Evolutionary conservation across 2,888 invertebrate genomes (phyloP).

Genomic region (Clunio marinus): DNA sequence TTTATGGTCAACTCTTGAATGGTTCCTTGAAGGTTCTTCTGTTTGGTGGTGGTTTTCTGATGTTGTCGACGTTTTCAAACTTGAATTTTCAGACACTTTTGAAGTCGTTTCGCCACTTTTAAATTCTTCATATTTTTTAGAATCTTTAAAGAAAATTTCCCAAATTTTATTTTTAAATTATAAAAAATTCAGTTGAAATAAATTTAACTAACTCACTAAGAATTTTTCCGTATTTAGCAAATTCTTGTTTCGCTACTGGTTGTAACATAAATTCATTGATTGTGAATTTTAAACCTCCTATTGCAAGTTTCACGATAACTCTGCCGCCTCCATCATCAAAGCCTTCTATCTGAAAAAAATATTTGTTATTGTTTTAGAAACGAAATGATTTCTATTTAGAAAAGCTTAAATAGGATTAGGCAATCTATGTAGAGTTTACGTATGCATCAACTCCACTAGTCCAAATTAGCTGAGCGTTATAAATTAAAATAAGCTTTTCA

Average conservation of each 20-base stretch:
- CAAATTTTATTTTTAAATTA: neutral
- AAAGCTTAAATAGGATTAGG: neutral
- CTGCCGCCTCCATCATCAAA: slow-evolving; percentile 79
- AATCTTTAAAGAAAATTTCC: slow-evolving; percentile 55
- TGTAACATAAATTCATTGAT: slow-evolving; percentile 75
- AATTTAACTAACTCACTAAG: slow-evolving; percentile 66
- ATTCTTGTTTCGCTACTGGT: slow-evolving; percentile 76
- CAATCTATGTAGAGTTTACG: too few species aligned
- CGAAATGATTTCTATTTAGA: neutral
- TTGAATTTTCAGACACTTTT: too few species aligned
- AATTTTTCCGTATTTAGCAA: slow-evolving; percentile 73
- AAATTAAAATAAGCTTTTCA: too few species aligned
- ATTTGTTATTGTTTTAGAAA: neutral
- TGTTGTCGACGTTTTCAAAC: too few species aligned
- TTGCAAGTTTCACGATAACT: slow-evolving; percentile 68
- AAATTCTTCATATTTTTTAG: slow-evolving; percentile 66
- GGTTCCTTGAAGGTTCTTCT: neutral
- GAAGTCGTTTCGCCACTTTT: slow-evolving; percentile 51
- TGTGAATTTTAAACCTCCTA: slow-evolving; percentile 63
- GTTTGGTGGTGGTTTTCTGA: neutral
- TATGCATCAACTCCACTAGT: too few species aligned
- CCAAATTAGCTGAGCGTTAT: too few species aligned
- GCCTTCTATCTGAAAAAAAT: slow-evolving; percentile 62
- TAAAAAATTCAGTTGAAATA: neutral
- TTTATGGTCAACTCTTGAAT: neutral